phyloP scores from a whole-genome alignment of 2,888 invertebrate genomes.

The Galerucella nymphaeae region DNA sequence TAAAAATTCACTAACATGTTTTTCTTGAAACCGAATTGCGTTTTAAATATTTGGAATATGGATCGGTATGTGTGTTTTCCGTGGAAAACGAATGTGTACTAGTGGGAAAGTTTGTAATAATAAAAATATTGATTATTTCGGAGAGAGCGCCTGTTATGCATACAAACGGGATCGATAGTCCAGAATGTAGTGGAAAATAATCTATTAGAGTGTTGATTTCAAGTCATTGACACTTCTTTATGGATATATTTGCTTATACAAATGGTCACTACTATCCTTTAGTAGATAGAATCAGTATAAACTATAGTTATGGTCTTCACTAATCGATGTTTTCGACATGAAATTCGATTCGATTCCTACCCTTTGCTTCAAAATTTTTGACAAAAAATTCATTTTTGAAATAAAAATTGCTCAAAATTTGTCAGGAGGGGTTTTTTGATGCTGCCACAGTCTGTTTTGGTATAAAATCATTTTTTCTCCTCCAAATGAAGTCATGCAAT shows the following conservation, averaged over 20 bases:
- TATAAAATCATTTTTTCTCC: too few relatives aligned
- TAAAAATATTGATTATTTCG: conserved; percentile 59
- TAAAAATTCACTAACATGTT: conserved; percentile 14
- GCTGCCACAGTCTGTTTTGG: too few relatives aligned
- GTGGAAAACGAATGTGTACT: conserved; percentile 27
- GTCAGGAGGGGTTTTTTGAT: too few relatives aligned
- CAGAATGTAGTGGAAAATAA: conserved; percentile 33
- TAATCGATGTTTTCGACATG: too few relatives aligned
- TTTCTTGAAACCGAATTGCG: conserved; percentile 20
- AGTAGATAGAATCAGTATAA: too few relatives aligned
- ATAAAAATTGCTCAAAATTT: too few relatives aligned
- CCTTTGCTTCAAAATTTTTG: too few relatives aligned
- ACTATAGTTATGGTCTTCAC: too few relatives aligned
- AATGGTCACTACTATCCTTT: neutral
- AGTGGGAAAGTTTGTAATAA: conserved; percentile 32
- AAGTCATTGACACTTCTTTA: conserved; percentile 44
- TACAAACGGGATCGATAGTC: conserved; percentile 50
- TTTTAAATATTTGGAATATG: conserved; percentile 16
- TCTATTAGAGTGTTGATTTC: conserved; percentile 24
- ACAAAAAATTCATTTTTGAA: too few relatives aligned
- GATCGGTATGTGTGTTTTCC: conserved; percentile 25
- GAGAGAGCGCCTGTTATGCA: conserved; percentile 52
- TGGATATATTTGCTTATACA: neutral
- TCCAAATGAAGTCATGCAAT: too few relatives aligned
- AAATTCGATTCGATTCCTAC: too few relatives aligned